Conservation (phyloP, 2,113 vertebrate genomes). For the Eurystomus gularis region DNA sequence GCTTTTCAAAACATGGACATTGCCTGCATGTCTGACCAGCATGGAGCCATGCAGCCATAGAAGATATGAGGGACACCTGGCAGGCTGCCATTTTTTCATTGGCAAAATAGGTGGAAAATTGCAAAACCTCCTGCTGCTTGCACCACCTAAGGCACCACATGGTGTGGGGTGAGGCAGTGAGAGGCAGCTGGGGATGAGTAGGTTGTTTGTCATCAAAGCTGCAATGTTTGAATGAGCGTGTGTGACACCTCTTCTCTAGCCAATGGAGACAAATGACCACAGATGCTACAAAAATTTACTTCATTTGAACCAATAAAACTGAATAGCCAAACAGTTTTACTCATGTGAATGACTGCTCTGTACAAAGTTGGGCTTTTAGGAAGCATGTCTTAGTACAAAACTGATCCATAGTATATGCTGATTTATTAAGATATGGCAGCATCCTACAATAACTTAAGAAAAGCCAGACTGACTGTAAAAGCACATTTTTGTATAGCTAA, state of each 20-base stretch:
- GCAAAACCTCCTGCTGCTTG: not conserved
- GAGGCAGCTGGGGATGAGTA: not conserved
- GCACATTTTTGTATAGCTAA: not conserved
- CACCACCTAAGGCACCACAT: accelerated
- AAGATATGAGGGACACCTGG: accelerated
- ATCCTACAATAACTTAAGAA: not conserved
- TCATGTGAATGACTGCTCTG: not conserved
- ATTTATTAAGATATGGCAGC: not conserved
- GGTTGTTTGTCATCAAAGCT: not conserved
- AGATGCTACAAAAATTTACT: not conserved
- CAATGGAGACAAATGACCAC: not conserved
- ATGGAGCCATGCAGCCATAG: not conserved
- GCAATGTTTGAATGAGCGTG: accelerated
- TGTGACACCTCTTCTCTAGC: not conserved
- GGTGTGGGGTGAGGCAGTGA: accelerated
- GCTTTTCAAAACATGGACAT: accelerated
- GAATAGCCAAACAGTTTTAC: not conserved
- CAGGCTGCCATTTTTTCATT: not conserved
- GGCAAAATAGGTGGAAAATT: not conserved
- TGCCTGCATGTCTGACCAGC: not conserved
- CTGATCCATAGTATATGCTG: not conserved
- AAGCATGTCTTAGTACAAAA: not conserved
- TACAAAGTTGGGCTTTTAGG: not conserved
- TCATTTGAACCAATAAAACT: not conserved
- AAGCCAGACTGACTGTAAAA: not conserved